phyloP scores from a whole-genome alignment of 2,888 invertebrate genomes.

The Altica lythri region DNA sequence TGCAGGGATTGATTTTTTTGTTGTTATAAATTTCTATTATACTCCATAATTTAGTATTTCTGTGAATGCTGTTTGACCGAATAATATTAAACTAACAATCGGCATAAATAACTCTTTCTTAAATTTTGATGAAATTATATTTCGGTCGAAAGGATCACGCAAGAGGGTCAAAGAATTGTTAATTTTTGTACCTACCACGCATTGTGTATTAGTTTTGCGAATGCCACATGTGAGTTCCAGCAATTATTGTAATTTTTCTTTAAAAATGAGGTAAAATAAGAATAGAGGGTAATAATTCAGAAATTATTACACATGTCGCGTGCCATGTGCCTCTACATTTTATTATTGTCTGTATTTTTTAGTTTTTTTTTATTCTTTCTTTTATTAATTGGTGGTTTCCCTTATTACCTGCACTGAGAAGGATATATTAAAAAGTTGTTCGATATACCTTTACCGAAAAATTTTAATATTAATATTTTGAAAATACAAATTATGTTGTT shows the following conservation, averaged over 20 bases:
- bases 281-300: constrained; percentile 11
- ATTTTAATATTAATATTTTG: too few species aligned
- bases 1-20: too few species aligned
- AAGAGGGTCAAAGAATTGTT: constrained; percentile 17
- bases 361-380: constrained; percentile 8
- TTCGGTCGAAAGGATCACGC: constrained; percentile 8
- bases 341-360: constrained; percentile 5
- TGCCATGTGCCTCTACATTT: constrained; percentile 18
- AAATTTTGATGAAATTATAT: constrained; percentile 18
- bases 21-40: too few species aligned
- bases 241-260: constrained; percentile 33
- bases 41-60: too few species aligned
- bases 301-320: constrained; percentile 14
- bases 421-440: too few species aligned
- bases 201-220: constrained; percentile 21
- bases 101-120: constrained; percentile 14
- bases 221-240: constrained; percentile 31
- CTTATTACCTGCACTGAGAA: too few species aligned
- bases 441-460: too few species aligned
- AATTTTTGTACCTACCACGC: constrained; percentile 10
- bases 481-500: too few species aligned
- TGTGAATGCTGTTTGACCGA: too few species aligned
- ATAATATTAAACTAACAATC: too few species aligned
- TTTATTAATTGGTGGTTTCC: too few species aligned
- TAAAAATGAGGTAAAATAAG: constrained; percentile 29